Conservation (phyloP, 1,140 invertebrate genomes). For the Drosophila athabasca region DNA sequence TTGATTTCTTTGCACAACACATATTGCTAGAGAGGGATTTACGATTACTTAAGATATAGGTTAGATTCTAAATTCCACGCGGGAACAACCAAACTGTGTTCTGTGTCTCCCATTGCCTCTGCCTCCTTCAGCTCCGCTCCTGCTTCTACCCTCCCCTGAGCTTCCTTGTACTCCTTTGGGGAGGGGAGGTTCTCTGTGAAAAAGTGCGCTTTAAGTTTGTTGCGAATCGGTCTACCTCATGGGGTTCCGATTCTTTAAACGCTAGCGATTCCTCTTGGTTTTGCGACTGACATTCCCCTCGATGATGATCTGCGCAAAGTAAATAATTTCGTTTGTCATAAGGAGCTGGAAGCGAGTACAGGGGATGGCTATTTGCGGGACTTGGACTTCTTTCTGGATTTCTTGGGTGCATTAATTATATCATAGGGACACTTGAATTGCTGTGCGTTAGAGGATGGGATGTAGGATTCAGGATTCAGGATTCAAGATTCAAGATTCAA, state of each 20-base stretch:
- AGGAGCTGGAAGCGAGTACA: neutral
- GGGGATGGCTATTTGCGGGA: conserved; percentile 1
- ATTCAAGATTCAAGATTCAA: neutral
- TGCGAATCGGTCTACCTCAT: conserved; percentile 82
- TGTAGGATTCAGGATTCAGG: neutral
- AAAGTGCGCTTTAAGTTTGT: conserved; percentile 41
- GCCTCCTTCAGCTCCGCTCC: neutral
- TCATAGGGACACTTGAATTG: conserved; percentile 52
- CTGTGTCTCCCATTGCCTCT: neutral
- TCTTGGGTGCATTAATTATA: neutral
- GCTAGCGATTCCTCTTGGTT: conserved; percentile 83
- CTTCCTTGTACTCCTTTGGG: conserved; percentile 1
- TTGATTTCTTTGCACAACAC: conserved; percentile 24
- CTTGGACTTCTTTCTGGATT: conserved; percentile 1
- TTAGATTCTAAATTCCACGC: conserved; percentile 40
- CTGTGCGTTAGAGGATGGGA: conserved; percentile 37
- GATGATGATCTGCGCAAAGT: conserved; percentile 75
- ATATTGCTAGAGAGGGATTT: conserved; percentile 31
- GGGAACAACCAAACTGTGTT: conserved; percentile 19
- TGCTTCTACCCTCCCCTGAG: neutral
- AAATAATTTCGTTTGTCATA: conserved; percentile 35
- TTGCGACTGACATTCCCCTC: conserved; percentile 83
- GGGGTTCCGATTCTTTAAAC: conserved; percentile 83
- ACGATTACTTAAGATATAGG: conserved; percentile 49
- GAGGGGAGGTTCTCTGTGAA: conserved; percentile 17